Evolutionary conservation across 2,113 vertebrate species (phyloP).

Genomic region (Cyrtonyx montezumae): DNA sequence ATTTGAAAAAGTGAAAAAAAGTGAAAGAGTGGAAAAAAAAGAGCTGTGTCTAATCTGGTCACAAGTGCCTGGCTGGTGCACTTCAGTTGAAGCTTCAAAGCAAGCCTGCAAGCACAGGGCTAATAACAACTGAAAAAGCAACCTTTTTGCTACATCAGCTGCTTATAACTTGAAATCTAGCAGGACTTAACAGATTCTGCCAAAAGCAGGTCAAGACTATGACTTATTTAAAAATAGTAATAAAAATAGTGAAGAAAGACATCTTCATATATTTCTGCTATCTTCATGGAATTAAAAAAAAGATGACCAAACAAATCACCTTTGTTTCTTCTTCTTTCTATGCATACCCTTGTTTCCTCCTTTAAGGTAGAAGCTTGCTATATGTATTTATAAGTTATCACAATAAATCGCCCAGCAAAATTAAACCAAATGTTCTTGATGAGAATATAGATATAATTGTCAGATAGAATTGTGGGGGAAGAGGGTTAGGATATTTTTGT

Average conservation of each 20-base stretch:
- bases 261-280: background rate
- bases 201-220: background rate
- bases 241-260: background rate
- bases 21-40: background rate
- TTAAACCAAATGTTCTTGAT: background rate
- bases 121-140: background rate
- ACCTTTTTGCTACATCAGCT: background rate
- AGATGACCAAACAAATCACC: background rate
- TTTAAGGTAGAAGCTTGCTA: background rate
- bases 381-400: background rate
- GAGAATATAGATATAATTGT: background rate
- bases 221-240: background rate
- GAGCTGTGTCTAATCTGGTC: background rate
- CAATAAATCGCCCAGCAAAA: background rate
- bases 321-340: background rate
- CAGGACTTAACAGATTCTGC: background rate
- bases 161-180: background rate
- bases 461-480: background rate
- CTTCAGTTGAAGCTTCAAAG: background rate
- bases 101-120: background rate
- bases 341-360: background rate
- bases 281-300: background rate
- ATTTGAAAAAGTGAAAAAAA: background rate
- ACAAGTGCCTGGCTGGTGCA: background rate
- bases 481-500: background rate